phyloP scores from a whole-genome alignment of 1,140 invertebrate genomes.

The Brachionus plicatilis region DNA sequence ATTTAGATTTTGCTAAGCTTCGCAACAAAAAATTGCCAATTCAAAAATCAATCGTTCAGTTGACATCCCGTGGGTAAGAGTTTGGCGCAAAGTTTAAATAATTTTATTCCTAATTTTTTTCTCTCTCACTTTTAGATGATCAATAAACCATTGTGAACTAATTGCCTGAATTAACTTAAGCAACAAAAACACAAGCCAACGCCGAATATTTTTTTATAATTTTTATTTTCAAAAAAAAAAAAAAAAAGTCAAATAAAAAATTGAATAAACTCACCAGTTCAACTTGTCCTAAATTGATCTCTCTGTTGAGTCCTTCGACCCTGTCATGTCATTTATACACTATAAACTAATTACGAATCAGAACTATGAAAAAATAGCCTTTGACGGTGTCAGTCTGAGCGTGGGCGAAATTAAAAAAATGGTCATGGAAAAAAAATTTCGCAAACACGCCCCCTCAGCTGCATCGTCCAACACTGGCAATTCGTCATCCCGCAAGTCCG shows the following conservation, averaged over 20 bases:
- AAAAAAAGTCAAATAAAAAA: not conserved
- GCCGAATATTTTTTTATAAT: not conserved
- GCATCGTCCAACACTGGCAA: not conserved
- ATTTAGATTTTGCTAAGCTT: not conserved
- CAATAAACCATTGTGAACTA: not conserved
- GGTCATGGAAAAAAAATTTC: slow-evolving; percentile 35
- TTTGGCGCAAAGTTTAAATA: not conserved
- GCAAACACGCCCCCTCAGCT: not conserved
- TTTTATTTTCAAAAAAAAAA: not conserved
- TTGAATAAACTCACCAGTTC: not conserved
- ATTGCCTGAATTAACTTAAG: not conserved
- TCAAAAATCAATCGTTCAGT: not conserved
- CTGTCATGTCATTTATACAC: slow-evolving; percentile 38
- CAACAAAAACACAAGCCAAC: not conserved
- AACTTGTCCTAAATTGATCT: not conserved
- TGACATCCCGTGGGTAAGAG: not conserved
- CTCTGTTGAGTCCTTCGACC: not conserved
- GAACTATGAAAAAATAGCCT: slow-evolving; percentile 40
- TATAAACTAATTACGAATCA: slow-evolving; percentile 40
- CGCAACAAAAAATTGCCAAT: not conserved
- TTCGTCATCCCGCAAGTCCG: not conserved
- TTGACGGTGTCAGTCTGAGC: slow-evolving; percentile 31
- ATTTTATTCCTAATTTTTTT: not conserved
- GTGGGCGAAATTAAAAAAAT: slow-evolving; percentile 37
- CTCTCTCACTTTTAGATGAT: not conserved